Base-by-base conservation (phyloP, 2,797 vertebrate genomes). In the Neoniphon sammara region DNA sequence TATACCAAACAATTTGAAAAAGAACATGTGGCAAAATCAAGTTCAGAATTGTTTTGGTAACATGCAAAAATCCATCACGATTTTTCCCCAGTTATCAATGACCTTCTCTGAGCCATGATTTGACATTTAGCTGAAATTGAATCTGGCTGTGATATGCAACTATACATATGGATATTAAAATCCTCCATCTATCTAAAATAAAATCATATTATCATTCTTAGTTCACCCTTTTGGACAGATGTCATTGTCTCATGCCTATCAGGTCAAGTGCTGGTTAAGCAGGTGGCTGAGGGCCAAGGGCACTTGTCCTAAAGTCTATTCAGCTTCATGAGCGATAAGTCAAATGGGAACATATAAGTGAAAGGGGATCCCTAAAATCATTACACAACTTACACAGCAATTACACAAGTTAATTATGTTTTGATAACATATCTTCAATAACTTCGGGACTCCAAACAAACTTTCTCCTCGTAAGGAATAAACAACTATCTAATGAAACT, bases 51-150 rank as follows among this genome's bases (percentile, higher is more conserved):
- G 12, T 39, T 84, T 78, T 82, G 66, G 79, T 71, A 79, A 82
- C 78, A 82, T 70, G 68, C 66, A 79, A 81, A 80, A 73, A 85
- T 71, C 73, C 74, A 75, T 83, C 68, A 84, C 84, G 69, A 69
- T 79, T 85, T 90, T 86, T 78, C 23, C 56, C 81, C 75, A 82
- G 69, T 82, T 89, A 80, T 81, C 81, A 82, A 63, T 90, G 91
- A 93, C 87, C 87, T 90, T 92, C 85, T 91, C 75, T 65, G 56
- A 53, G 70, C 47, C 20, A 15, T 85, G 83, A 84, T 88, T 81
- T 91, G 91, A 90, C 88, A 91, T 92, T 93, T 91, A 85, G 64
- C 84, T 71, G 71, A 86, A 92, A 91, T 87, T 91, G 87, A 90
- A 89, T 91, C 84, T 87, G 78, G 80, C 81, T 73, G 77, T 83